phyloP scores from a whole-genome alignment of 2,113 vertebrate species.

The Chionodraco myersi region DNA sequence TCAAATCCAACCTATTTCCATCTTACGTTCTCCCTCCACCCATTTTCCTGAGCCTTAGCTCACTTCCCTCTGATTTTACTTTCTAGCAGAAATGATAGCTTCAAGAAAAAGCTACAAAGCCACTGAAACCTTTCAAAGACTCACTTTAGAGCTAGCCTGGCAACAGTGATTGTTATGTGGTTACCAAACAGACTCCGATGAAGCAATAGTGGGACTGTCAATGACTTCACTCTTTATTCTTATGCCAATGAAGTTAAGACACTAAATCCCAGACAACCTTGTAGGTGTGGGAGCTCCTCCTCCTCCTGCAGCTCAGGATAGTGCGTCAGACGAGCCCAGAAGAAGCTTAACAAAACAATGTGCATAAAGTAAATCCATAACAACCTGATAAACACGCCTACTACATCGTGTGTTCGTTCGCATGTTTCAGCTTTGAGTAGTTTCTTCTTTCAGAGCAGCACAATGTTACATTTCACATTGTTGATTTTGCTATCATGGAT shows the following conservation, averaged over 20 bases:
- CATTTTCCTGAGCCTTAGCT: not conserved
- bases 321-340: not conserved
- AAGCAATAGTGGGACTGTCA: slow-evolving; percentile 19
- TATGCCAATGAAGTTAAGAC: not conserved
- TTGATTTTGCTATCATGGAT: no score
- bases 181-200: slow-evolving; percentile 17
- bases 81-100: not conserved
- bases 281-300: not conserved
- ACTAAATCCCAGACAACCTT: slow-evolving; percentile 7
- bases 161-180: not conserved
- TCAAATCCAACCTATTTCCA: not conserved
- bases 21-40: not conserved
- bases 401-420: not conserved
- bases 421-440: not conserved
- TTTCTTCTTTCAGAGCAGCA: no score
- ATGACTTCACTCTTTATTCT: slow-evolving; percentile 15
- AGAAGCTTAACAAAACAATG: not conserved
- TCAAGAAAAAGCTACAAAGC: not conserved
- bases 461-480: not conserved
- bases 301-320: slow-evolving; percentile 11
- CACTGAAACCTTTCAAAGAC: not conserved
- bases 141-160: slow-evolving; percentile 8
- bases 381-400: not conserved
- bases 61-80: not conserved
- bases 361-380: not conserved